Conservation (phyloP, 64 coral and sea anemone genomes). For the Porites australiensis region DNA sequence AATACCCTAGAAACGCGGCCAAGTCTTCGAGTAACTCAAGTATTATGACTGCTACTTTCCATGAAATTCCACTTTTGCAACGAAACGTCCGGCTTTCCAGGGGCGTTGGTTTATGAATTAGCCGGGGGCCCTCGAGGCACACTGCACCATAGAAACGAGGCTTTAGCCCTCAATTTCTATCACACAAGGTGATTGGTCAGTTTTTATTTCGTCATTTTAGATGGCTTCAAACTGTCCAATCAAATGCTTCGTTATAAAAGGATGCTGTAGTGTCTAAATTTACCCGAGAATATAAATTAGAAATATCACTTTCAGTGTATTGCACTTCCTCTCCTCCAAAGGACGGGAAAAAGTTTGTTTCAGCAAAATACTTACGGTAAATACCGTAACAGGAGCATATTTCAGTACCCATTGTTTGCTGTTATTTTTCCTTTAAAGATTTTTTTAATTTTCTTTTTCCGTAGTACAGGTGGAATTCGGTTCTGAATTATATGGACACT, state of each 20-base stretch:
- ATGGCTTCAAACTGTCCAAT: constrained; percentile 51
- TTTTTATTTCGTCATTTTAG: background rate
- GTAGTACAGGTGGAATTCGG: too few relatives aligned
- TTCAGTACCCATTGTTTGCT: too few relatives aligned
- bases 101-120: constrained; percentile 96
- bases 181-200: constrained; percentile 50
- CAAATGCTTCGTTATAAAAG: constrained; percentile 23
- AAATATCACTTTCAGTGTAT: background rate
- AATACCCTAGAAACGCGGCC: background rate
- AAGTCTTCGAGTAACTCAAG: background rate
- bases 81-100: constrained; percentile 83
- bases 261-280: constrained; percentile 58
- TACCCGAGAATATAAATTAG: constrained; percentile 48
- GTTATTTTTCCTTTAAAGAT: too few relatives aligned
- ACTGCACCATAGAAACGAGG: constrained; percentile 51
- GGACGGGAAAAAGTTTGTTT: too few relatives aligned
- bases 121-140: constrained; percentile 78
- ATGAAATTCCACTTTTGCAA: constrained; percentile 67
- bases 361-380: too few relatives aligned
- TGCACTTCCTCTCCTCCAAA: background rate
- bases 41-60: background rate
- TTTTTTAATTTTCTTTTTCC: too few relatives aligned
- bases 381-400: too few relatives aligned
- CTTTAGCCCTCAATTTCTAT: constrained; percentile 12
- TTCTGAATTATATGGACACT: too few relatives aligned